A percentile compares a stretch with the other conserved stretches of the same genome.
phyloP scores from a whole-genome alignment of 2,797 vertebrate genomes.

The Anguilla obscura region DNA sequence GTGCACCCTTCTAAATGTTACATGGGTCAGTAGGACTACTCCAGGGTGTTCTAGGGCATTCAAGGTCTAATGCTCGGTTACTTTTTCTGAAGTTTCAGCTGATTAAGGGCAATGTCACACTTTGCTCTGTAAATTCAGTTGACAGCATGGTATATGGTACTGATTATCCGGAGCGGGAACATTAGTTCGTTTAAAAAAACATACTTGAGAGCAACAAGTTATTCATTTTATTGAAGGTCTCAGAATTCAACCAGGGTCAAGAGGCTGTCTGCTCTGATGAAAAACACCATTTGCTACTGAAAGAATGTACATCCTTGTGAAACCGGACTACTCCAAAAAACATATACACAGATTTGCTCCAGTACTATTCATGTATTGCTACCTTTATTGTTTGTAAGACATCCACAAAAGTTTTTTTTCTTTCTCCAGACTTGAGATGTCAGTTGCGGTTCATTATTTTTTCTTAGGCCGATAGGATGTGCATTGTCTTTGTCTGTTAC shows the following conservation, averaged over 20 bases:
- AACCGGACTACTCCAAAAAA: slow-evolving; percentile 11
- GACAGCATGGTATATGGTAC: not conserved
- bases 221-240: not conserved
- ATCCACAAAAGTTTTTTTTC: not conserved
- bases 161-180: not conserved
- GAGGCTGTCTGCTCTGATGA: not conserved
- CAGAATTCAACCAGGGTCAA: not conserved
- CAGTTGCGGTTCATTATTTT: not conserved
- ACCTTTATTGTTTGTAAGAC: not conserved
- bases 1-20: not conserved
- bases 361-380: not conserved
- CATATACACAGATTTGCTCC: not conserved
- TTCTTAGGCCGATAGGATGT: not conserved
- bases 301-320: not conserved
- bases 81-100: not conserved
- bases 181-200: not conserved
- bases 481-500: slow-evolving; percentile 31
- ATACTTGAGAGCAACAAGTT: not conserved
- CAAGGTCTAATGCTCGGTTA: not conserved
- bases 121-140: not conserved
- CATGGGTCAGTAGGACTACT: not conserved
- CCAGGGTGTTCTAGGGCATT: not conserved
- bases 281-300: not conserved
- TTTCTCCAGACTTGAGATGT: not conserved
- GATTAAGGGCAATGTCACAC: not conserved